Conservation (phyloP, 2,797 vertebrate genomes). For the Schizothorax lantsangensis region DNA sequence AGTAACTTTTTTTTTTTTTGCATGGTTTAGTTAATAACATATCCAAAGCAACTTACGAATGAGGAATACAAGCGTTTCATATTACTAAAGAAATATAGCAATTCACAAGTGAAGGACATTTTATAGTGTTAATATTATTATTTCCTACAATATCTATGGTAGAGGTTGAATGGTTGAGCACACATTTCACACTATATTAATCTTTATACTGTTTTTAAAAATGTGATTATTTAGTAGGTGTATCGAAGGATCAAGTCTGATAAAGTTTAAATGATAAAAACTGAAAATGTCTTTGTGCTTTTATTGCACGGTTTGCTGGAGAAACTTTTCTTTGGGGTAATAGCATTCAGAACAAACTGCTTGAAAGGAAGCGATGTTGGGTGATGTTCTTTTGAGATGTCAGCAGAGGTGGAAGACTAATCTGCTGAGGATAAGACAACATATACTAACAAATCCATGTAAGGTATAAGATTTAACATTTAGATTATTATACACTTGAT, state of each 20-base stretch:
- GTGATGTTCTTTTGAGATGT: not conserved
- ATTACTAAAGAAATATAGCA: not conserved
- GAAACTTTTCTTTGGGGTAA: not conserved
- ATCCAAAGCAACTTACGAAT: not conserved
- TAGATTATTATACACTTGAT: not conserved
- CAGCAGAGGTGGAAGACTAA: not conserved
- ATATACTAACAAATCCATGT: not conserved
- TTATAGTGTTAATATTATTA: not conserved
- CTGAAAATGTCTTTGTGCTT: not conserved
- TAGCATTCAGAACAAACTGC: not conserved
- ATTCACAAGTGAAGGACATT: not conserved
- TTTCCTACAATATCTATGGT: not conserved
- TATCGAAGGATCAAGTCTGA: not conserved
- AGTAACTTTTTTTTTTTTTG: not conserved
- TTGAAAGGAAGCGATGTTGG: not conserved
- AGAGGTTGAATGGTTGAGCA: not conserved
- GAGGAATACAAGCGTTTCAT: not conserved
- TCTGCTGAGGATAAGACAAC: not conserved
- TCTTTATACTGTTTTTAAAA: not conserved
- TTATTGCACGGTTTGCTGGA: not conserved
- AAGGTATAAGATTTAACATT: slow-evolving; percentile 12
- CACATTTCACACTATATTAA: not conserved
- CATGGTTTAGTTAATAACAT: not conserved
- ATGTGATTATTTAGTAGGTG: not conserved
- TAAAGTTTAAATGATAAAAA: not conserved